A percentile compares a stretch with the other conserved stretches of the same genome.
Conservation (phyloP, 1,140 invertebrate genomes). For the Triops cancriformis region DNA sequence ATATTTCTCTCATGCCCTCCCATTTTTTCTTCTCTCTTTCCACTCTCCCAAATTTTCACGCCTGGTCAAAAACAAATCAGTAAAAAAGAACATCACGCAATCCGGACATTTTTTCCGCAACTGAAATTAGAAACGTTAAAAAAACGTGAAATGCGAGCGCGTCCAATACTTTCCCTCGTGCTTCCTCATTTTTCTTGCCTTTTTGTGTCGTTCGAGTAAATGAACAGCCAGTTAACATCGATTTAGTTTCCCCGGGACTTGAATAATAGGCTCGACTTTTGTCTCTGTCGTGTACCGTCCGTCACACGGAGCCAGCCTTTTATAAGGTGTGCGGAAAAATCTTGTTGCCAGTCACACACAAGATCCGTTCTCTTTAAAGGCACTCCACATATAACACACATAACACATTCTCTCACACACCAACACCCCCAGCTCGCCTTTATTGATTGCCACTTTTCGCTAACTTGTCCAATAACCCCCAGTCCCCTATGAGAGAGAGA, state of each 20-base stretch:
- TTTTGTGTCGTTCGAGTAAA: not conserved
- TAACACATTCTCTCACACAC: not conserved
- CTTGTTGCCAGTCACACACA: not conserved
- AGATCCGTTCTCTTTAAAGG: not conserved
- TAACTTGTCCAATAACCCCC: not conserved
- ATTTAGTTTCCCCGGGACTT: not conserved
- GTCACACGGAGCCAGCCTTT: not conserved
- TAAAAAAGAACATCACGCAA: too few relatives aligned
- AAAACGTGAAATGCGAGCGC: too few relatives aligned
- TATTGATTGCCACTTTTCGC: constrained; percentile 5
- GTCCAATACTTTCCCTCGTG: not conserved
- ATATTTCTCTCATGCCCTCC: too few relatives aligned
- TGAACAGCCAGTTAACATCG: not conserved
- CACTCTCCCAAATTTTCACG: too few relatives aligned
- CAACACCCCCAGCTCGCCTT: not conserved
- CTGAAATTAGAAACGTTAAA: too few relatives aligned
- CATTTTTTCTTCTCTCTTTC: too few relatives aligned
- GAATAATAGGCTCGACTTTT: not conserved
- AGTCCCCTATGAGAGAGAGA: not conserved
- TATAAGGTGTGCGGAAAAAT: not conserved
- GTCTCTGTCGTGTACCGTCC: not conserved
- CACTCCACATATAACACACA: not conserved
- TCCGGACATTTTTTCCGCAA: too few relatives aligned
- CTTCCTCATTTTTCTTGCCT: not conserved
- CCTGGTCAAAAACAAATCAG: too few relatives aligned